A percentile compares a stretch with the other conserved stretches of the same genome.
Conservation (phyloP, 2,888 invertebrate genomes). For the Acrobasis repandana region DNA sequence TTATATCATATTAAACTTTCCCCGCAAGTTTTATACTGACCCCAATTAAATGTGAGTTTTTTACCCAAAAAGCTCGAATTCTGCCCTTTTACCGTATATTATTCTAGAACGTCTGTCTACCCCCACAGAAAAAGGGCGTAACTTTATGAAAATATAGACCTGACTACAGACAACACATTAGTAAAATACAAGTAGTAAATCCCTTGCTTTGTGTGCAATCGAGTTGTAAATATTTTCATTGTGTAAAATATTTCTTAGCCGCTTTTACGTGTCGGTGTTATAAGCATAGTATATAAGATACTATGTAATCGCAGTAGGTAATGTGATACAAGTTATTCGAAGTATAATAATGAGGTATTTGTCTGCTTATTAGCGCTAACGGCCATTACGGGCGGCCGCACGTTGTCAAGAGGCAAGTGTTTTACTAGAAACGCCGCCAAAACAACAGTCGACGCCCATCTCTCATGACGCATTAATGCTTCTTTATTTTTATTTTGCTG, state of each 20-base stretch:
- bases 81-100: slow-evolving; percentile 25
- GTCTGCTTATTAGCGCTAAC: slow-evolving; percentile 79
- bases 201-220: slow-evolving; percentile 43
- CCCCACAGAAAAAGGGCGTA: slow-evolving; percentile 31
- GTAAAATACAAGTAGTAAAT: slow-evolving; percentile 22
- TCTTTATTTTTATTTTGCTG: slow-evolving; percentile 74
- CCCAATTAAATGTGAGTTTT: neutral
- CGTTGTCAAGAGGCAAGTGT: slow-evolving; percentile 83
- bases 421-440: slow-evolving; percentile 79
- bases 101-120: slow-evolving; percentile 48
- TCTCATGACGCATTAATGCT: slow-evolving; percentile 82
- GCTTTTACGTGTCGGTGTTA: slow-evolving; percentile 13
- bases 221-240: slow-evolving; percentile 26
- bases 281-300: slow-evolving; percentile 10
- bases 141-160: slow-evolving; percentile 19
- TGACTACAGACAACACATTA: slow-evolving; percentile 19
- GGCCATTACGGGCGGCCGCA: slow-evolving; percentile 82
- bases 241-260: slow-evolving; percentile 14
- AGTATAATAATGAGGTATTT: slow-evolving; percentile 63
- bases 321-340: slow-evolving; percentile 29
- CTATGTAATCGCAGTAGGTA: slow-evolving; percentile 16
- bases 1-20: neutral
- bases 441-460: slow-evolving; percentile 76
- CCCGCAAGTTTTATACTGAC: neutral
- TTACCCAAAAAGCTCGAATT: neutral